Evolutionary conservation across 1,140 invertebrate species (phyloP), one percentile per base, ranked within the genome.

Genomic region (Tribolium madens): DNA sequence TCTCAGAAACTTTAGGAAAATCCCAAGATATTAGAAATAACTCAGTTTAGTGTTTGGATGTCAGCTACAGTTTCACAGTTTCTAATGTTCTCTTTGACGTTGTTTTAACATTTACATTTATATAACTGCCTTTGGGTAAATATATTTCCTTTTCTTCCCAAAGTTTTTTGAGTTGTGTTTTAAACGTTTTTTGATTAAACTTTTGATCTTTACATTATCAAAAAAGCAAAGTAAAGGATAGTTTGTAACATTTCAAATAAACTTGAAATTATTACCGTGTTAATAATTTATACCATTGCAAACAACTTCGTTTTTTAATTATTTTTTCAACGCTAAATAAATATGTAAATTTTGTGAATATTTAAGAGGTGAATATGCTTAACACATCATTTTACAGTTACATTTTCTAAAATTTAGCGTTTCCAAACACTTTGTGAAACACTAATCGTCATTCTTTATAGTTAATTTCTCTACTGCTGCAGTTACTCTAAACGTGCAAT

Each of bases 21-120:
- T 9, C 7, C 15, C 2, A 3, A 26, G 21, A 26, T 26, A 26
- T 26, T 26, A 26, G 21, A 26, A 26, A 26, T 5, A 26, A 26
- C 21, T 26, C 21, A 26, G 21, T 26, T 4, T 26, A 26, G 21
- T 42, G 9, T 42, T 42, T n/a, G 36, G 36, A 10, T 42, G 36
- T 42, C 36, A 42, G 36, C 13, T 9, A 17, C 1, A 50, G 12
- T 50, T 13, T 17, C 13, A 50, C 48, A 15, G 48, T 50, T 26
- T 26, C 52, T 4, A 17, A 57, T 57, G 17, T 57, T 57, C 9
- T 18, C 9, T 57, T 57, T 57, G 52, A 57, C 18, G 52, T 57
- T 10, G 52, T 57, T 57, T 57, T 57, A 57, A 21, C 14, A 57
- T 57, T 57, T 57, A 57, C 52, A 57, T 57, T 57, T 57, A 57